A percentile compares a stretch with the other conserved stretches of the same genome.
phyloP scores from a whole-genome alignment of 2,113 vertebrate genomes.

The Syngnathus typhle region DNA sequence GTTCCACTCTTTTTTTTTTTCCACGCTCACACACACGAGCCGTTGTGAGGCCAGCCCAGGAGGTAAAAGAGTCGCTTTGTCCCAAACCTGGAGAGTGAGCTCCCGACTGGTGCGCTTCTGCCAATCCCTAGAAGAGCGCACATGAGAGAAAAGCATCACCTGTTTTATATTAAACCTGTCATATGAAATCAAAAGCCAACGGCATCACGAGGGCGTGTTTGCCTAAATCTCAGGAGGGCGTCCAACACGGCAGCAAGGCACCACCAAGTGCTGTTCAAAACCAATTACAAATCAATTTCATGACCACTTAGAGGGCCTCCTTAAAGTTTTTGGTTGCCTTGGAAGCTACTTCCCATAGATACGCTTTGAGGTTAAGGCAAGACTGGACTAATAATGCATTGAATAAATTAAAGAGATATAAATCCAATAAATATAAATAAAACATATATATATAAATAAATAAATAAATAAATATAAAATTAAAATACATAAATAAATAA shows the following conservation, averaged over 20 bases:
- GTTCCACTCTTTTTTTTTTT: conserved; percentile 64
- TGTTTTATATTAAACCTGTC: conserved; percentile 67
- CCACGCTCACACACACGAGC: conserved; percentile 64
- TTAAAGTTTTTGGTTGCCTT: conserved; percentile 1
- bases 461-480: too few species aligned
- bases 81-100: conserved; percentile 46
- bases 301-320: conserved; percentile 2
- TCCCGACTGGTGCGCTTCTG: conserved; percentile 50
- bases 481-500: too few species aligned
- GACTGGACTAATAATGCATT: neutral
- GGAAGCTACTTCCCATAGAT: neutral
- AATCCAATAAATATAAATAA: too few species aligned
- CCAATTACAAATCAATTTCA: conserved; percentile 5
- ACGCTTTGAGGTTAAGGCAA: neutral
- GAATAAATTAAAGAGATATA: neutral
- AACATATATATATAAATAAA: too few species aligned
- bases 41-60: conserved; percentile 49
- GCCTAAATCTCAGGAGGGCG: conserved; percentile 1
- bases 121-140: conserved; percentile 55
- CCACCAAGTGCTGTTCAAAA: neutral
- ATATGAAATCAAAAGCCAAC: conserved; percentile 62
- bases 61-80: conserved; percentile 72
- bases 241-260: conserved; percentile 3
- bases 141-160: conserved; percentile 51
- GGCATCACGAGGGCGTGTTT: conserved; percentile 26